These are phyloP conservation scores for Xenops minutus DNA, from an alignment of 2,797 vertebrate species.

Conservation along the genomic window DNA sequence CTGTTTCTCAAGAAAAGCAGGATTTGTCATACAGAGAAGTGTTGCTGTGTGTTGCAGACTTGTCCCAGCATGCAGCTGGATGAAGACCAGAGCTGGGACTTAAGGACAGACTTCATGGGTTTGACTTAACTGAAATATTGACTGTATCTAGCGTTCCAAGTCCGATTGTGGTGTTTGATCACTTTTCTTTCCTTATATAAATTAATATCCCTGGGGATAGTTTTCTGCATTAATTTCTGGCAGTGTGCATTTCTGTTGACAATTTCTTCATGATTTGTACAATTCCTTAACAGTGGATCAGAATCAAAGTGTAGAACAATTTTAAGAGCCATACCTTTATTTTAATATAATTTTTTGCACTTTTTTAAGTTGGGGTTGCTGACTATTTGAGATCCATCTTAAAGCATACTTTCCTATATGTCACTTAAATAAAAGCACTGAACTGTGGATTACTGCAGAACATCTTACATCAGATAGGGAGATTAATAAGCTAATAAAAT, in stretches of 20 bases:
- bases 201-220: not conserved
- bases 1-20: not conserved
- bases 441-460: not conserved
- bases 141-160: not conserved
- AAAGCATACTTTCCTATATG: not conserved
- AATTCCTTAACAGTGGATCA: not conserved
- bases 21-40: not conserved
- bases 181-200: not conserved
- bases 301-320: not conserved
- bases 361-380: not conserved
- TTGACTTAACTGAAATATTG: not conserved
- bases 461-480: not conserved
- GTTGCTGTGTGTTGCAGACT: not conserved
- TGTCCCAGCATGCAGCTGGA: not conserved
- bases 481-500: not conserved
- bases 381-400: not conserved
- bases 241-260: not conserved
- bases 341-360: not conserved
- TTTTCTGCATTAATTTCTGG: not conserved
- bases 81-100: not conserved
- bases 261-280: not conserved
- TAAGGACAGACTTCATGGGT: not conserved
- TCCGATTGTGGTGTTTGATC: not conserved
- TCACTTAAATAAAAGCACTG: not conserved
- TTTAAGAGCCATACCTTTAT: not conserved